phyloP scores from a whole-genome alignment of 2,888 invertebrate species.

The Agelastica alni region DNA sequence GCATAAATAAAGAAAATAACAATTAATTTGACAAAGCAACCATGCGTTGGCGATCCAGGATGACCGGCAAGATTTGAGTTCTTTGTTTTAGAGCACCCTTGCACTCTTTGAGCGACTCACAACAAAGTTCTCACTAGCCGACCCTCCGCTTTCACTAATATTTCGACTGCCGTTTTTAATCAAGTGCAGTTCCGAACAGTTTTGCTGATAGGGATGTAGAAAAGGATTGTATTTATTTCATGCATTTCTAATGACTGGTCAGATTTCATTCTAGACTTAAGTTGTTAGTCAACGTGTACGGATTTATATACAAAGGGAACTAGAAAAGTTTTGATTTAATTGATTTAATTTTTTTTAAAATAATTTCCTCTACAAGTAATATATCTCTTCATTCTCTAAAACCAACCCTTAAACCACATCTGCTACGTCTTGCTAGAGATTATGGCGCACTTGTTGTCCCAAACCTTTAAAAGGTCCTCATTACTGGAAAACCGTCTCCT shows the following conservation, averaged over 20 bases:
- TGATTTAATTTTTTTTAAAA: no score
- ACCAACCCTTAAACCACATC: no score
- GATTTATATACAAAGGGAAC: no score
- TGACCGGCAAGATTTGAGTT: slow-evolving; percentile 53
- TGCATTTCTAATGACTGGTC: slow-evolving; percentile 37
- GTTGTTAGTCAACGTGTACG: no score
- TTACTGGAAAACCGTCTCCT: no score
- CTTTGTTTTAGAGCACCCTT: slow-evolving; percentile 55
- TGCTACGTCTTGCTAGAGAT: no score
- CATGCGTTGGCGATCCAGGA: slow-evolving; percentile 44
- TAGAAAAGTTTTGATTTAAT: no score
- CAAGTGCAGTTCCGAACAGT: slow-evolving; percentile 44
- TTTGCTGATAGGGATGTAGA: slow-evolving; percentile 33
- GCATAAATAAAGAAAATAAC: slow-evolving; percentile 56
- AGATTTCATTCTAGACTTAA: slow-evolving; percentile 21
- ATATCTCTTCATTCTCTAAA: no score
- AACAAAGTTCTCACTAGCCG: slow-evolving; percentile 45
- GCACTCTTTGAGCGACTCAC: slow-evolving; percentile 40
- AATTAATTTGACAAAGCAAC: slow-evolving; percentile 53
- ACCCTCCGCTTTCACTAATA: slow-evolving; percentile 41
- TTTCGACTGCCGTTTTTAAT: slow-evolving; percentile 49
- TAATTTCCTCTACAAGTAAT: no score
- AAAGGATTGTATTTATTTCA: slow-evolving; percentile 31
- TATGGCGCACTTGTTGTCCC: no score
- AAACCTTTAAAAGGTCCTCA: no score